Conservation (phyloP, 2,888 invertebrate species). For the Cybosia mesomella region DNA sequence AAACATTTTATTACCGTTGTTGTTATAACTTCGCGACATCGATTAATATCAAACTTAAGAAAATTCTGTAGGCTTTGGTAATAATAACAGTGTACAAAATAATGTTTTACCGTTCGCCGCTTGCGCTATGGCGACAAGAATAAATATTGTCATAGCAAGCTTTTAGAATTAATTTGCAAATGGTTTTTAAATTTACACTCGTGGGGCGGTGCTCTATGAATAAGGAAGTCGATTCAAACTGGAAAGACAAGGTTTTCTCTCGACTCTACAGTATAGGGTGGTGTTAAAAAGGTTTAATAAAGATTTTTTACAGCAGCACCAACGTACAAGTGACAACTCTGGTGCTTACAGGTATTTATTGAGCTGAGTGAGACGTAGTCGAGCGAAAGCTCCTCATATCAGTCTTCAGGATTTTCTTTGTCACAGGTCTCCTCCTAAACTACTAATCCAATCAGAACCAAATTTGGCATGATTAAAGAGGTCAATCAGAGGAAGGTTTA, state of each 20-base stretch:
- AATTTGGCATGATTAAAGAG: no score
- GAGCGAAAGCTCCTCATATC: no score
- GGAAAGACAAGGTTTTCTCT: background rate
- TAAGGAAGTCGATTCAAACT: constrained; percentile 29
- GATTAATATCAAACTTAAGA: constrained; percentile 70
- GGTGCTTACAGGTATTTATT: no score
- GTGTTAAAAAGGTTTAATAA: no score
- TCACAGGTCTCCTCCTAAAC: no score
- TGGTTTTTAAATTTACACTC: constrained; percentile 62
- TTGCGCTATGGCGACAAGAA: constrained; percentile 45
- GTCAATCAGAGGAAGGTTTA: no score
- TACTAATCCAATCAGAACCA: no score
- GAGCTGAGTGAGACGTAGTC: no score
- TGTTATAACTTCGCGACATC: constrained; percentile 59
- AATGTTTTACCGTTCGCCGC: constrained; percentile 55
- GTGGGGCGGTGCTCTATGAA: constrained; percentile 51
- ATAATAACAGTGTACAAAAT: constrained; percentile 66
- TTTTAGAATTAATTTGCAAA: constrained; percentile 63
- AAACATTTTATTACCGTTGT: constrained; percentile 62
- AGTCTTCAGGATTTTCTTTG: no score
- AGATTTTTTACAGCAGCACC: no score
- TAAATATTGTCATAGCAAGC: constrained; percentile 65
- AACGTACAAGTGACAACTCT: no score
- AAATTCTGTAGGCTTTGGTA: constrained; percentile 58
- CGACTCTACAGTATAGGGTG: no score